A percentile compares a stretch with the other conserved stretches of the same genome.
Evolutionary conservation across 1,140 invertebrate genomes (phyloP).

Genomic region (Arion vulgaris): DNA sequence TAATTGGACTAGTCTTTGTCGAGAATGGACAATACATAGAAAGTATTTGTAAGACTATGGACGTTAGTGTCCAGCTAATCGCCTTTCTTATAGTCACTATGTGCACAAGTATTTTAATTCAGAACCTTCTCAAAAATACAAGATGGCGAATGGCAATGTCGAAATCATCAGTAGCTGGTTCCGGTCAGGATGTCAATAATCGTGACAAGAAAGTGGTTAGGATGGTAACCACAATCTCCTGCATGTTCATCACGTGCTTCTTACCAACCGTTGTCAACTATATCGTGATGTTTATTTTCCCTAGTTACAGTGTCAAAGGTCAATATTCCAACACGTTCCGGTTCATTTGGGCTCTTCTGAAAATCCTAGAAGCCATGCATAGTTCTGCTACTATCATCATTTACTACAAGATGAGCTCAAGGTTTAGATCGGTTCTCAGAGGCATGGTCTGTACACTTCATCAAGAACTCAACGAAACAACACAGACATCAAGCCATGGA

Average conservation of each 20-base stretch:
- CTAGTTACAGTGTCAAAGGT: not conserved
- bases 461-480: too few relatives aligned
- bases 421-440: not conserved
- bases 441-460: not conserved
- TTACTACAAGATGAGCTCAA: conserved; percentile 14
- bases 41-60: not conserved
- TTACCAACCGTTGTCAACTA: not conserved
- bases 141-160: not conserved
- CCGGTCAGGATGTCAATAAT: too few relatives aligned
- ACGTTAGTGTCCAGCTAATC: not conserved
- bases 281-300: not conserved
- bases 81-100: not conserved
- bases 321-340: not conserved
- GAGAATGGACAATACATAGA: not conserved
- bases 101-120: not conserved
- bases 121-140: not conserved
- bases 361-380: not conserved
- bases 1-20: not conserved
- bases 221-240: not conserved
- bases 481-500: too few relatives aligned
- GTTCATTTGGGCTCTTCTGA: not conserved
- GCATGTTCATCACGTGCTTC: conserved; percentile 1
- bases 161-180: not conserved
- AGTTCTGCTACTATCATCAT: not conserved
- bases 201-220: not conserved